phyloP scores from a whole-genome alignment of 2,113 vertebrate species.

The Herpetotheres cachinnans region DNA sequence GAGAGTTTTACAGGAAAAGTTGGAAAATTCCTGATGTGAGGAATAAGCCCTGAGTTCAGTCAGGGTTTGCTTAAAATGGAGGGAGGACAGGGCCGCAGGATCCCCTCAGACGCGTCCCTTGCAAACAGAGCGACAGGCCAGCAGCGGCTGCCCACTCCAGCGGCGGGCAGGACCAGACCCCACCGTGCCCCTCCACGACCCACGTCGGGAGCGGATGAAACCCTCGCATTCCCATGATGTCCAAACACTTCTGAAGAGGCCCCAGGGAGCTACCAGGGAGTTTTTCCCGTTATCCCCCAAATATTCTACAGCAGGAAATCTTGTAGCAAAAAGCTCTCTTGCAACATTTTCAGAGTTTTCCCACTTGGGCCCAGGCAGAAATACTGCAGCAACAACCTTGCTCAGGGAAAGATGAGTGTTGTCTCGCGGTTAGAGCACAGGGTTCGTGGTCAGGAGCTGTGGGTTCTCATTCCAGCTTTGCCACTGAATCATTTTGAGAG shows the following conservation, averaged over 20 bases:
- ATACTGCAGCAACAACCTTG: slow-evolving; percentile 18
- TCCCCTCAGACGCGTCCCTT: background rate
- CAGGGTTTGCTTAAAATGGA: background rate
- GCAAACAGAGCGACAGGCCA: background rate
- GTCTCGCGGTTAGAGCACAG: slow-evolving; percentile 55
- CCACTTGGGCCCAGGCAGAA: background rate
- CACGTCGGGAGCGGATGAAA: background rate
- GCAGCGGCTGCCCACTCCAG: background rate
- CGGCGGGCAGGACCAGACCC: background rate
- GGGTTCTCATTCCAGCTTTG: slow-evolving; percentile 48
- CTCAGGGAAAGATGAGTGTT: slow-evolving; percentile 63
- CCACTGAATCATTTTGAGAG: slow-evolving; percentile 60
- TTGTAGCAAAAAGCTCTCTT: background rate
- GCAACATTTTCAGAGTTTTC: slow-evolving; percentile 30
- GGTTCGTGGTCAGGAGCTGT: slow-evolving; percentile 52
- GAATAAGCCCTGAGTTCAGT: background rate
- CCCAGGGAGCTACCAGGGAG: background rate
- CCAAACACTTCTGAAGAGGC: background rate
- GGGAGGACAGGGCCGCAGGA: background rate
- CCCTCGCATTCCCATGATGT: background rate
- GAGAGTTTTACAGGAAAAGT: background rate
- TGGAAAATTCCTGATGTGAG: background rate
- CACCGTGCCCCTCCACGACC: background rate
- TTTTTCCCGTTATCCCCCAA: background rate
- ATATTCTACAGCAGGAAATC: background rate